Evolutionary conservation across 2,797 vertebrate genomes (phyloP).

Genomic region (Momotus momota): DNA sequence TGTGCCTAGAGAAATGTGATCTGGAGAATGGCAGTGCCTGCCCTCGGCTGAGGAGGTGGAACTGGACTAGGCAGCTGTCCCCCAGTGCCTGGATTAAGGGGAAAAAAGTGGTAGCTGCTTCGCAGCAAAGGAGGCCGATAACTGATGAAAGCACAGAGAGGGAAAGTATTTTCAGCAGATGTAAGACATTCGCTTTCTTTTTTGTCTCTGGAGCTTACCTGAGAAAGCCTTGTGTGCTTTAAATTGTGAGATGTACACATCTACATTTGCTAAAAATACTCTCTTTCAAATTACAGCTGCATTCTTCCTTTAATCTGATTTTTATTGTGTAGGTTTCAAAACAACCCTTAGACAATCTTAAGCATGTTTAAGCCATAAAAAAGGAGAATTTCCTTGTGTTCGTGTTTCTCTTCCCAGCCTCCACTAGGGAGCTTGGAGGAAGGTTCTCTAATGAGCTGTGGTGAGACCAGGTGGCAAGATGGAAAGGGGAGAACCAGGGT

Average conservation of each 20-base stretch:
- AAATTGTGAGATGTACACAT: not conserved
- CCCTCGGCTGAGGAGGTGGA: not conserved
- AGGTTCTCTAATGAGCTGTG: not conserved
- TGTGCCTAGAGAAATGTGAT: not conserved
- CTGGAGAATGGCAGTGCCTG: not conserved
- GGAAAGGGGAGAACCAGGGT: not conserved
- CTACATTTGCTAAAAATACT: not conserved
- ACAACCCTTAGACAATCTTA: not conserved
- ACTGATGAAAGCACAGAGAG: not conserved
- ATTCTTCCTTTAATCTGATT: not conserved
- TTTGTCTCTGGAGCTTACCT: not conserved
- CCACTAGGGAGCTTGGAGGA: not conserved
- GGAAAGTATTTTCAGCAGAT: not conserved
- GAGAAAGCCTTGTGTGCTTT: not conserved
- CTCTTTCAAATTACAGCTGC: not conserved
- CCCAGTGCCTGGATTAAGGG: not conserved
- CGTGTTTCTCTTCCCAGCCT: not conserved
- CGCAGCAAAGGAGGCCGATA: not conserved
- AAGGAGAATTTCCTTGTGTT: not conserved
- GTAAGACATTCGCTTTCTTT: not conserved
- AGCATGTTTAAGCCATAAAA: not conserved
- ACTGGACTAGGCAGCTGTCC: not conserved
- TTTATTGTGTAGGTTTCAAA: not conserved
- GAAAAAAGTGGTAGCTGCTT: not conserved
- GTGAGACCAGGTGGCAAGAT: not conserved